Evolutionary conservation across 2,888 invertebrate species (phyloP), one percentile per base, ranked within the genome.

Genomic region (Pherbina coryleti): DNA sequence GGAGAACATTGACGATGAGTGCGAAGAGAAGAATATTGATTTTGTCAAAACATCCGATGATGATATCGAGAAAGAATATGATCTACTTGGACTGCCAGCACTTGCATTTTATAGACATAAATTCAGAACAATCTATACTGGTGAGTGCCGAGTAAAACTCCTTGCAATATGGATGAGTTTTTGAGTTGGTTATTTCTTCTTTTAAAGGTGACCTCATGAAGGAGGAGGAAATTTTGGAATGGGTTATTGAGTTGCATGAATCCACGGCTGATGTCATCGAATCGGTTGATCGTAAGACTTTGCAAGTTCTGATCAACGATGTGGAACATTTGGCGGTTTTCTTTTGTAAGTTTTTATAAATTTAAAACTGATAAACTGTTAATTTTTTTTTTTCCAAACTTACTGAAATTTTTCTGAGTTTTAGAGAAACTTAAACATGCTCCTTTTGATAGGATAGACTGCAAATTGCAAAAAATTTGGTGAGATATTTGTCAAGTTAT

Each of bases 1-100:
- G 79, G 97, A 97, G 89, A 97, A 97, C 85, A 97, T 97, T 84
- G 97, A 97, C 86, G 97, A 97, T 84, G 96, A 97, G 86, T 96
- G 97, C 86, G 97, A 97, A 90, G 95, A 96, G 86, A 95, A 96
- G 88, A 94, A 96, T 84, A 96, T 97, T 82, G 95, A 96, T 88
- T 97, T 97, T 87, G 95, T 97, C 0, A 97, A 97, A 89, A 96
- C 96, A 81, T 97, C 96, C 9, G 97, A 97, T 86, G 94, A 95
- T 37, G 95, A 95, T 66, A 93, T 97, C 77, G 94, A 95, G 80
- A 95, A 95, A 85, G 96, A 96, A 90, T 97, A 97, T 87, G 97
- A 97, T 88, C 91, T 97, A 25, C 91, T 94, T 25, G 92, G 93
- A 17, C 90, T 97, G 76, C 97, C 97, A 81, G 93, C 96, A 28